A percentile compares a stretch with the other conserved stretches of the same genome.
These are phyloP conservation scores for Diplodus puntazzo DNA, from an alignment of 2,797 vertebrate genomes.

Conservation along the genomic window DNA sequence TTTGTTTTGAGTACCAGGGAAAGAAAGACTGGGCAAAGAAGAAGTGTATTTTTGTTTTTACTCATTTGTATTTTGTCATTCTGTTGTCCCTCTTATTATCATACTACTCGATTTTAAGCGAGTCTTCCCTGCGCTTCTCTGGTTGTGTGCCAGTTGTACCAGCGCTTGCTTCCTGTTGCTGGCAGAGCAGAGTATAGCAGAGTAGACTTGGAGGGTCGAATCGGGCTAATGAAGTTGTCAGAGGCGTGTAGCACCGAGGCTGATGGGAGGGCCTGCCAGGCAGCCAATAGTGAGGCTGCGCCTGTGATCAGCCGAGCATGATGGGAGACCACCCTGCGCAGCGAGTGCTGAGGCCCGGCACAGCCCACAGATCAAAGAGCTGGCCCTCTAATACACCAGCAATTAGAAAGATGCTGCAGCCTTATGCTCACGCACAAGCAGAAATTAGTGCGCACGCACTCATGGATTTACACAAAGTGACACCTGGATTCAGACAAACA, in stretches of 20 bases:
- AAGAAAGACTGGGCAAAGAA: background rate
- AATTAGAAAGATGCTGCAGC: constrained; percentile 80
- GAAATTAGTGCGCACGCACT: constrained; percentile 3
- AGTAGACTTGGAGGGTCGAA: constrained; percentile 75
- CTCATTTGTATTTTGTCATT: constrained; percentile 39
- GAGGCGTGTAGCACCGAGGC: constrained; percentile 86
- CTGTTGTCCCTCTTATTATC: background rate
- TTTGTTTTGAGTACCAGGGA: constrained; percentile 62
- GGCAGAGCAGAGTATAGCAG: constrained; percentile 81
- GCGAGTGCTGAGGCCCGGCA: constrained; percentile 76
- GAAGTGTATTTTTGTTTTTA: constrained; percentile 8
- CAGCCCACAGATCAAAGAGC: constrained; percentile 88
- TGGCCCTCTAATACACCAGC: constrained; percentile 82
- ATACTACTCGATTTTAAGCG: background rate
- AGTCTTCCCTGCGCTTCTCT: constrained; percentile 19
- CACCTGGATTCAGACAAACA: constrained; percentile 34
- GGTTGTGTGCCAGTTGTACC: constrained; percentile 51
- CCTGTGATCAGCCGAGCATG: constrained; percentile 89
- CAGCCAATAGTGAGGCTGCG: constrained; percentile 85
- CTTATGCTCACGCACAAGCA: constrained; percentile 23
- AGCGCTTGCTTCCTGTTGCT: constrained; percentile 75
- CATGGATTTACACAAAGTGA: constrained; percentile 9
- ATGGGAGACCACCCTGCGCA: constrained; percentile 94
- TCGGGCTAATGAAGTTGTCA: constrained; percentile 96
- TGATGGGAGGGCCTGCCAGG: constrained; percentile 89